A percentile compares a stretch with the other conserved stretches of the same genome.
These are phyloP conservation scores for Troides oblongomaculatus DNA, from an alignment of 2,888 invertebrate species.

Conservation along the genomic window DNA sequence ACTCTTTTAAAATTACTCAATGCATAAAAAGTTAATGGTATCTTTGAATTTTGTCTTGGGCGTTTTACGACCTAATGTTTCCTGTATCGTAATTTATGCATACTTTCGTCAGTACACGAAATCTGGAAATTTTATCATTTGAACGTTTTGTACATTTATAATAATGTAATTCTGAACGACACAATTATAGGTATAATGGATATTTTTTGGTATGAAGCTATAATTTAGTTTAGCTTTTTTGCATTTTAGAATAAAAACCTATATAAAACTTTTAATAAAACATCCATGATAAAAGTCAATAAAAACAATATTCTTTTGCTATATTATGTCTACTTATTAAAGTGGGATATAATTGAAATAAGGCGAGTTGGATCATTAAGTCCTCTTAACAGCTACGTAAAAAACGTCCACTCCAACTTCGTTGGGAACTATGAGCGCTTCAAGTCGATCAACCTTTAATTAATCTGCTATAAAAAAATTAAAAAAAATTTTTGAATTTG, in stretches of 20 bases:
- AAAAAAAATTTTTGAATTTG: neutral
- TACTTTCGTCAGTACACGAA: neutral
- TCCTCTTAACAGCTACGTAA: neutral
- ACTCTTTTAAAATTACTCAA: no score
- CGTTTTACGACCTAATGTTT: no score
- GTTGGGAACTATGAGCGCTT: neutral
- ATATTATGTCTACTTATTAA: no score
- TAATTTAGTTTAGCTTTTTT: no score
- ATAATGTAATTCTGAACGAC: neutral
- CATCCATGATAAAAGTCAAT: no score
- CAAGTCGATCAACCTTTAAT: neutral
- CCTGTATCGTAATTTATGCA: neutral
- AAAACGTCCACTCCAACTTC: neutral
- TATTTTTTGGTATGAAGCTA: no score
- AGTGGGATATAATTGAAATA: neutral
- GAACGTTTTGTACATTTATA: neutral
- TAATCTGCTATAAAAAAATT: neutral
- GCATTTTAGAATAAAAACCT: no score
- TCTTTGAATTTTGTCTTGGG: no score
- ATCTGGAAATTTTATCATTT: neutral
- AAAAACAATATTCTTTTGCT: no score
- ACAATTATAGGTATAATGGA: no score
- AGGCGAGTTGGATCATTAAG: neutral
- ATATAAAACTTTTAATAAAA: no score
- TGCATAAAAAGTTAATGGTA: no score